A percentile compares a stretch with the other conserved stretches of the same genome.
phyloP scores from a whole-genome alignment of 2,888 invertebrate genomes.

The Trichogramma dendrolimi region DNA sequence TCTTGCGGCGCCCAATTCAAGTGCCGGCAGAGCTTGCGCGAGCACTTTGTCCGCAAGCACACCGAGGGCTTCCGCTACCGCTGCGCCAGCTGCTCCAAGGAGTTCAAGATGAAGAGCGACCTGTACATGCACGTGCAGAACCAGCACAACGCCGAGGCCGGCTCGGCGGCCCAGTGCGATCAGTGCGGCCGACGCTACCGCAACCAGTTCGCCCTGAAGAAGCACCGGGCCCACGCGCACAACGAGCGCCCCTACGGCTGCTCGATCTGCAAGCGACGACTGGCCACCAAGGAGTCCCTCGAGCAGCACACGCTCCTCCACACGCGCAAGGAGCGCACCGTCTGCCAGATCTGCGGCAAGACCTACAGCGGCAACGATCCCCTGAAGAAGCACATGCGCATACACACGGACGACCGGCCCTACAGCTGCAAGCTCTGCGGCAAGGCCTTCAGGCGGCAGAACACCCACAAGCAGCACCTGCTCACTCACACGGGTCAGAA shows the following conservation, averaged over 20 bases:
- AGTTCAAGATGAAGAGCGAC: constrained; percentile 45
- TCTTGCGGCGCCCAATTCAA: constrained; percentile 21
- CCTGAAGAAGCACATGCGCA: constrained; percentile 40
- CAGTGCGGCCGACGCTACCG: constrained; percentile 31
- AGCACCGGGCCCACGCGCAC: constrained; percentile 32
- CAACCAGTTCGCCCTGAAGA: constrained; percentile 29
- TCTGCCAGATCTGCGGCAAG: constrained; percentile 33
- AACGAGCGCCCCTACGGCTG: constrained; percentile 29
- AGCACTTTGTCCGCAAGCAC: constrained; percentile 43
- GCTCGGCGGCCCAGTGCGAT: constrained; percentile 27
- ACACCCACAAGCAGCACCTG: constrained; percentile 33
- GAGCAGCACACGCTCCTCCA: constrained; percentile 31
- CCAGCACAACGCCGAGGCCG: constrained; percentile 19
- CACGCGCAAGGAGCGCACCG: constrained; percentile 19
- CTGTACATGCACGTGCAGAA: constrained; percentile 41
- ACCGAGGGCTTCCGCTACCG: constrained; percentile 40
- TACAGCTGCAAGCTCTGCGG: constrained; percentile 41
- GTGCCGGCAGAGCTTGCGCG: constrained; percentile 23
- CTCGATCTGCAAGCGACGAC: constrained; percentile 29
- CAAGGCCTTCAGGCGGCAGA: constrained; percentile 30
- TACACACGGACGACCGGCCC: constrained; percentile 43
- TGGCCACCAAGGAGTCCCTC: constrained; percentile 28
- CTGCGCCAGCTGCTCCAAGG: constrained; percentile 41
- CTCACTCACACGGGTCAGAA: constrained; percentile 30
- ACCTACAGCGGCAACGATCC: constrained; percentile 35